Percentiles rank a stretch among this genome's conserved stretches.
Evolutionary conservation across 2,113 vertebrate genomes (phyloP).

Genomic region (Sphyrna mokarran): DNA sequence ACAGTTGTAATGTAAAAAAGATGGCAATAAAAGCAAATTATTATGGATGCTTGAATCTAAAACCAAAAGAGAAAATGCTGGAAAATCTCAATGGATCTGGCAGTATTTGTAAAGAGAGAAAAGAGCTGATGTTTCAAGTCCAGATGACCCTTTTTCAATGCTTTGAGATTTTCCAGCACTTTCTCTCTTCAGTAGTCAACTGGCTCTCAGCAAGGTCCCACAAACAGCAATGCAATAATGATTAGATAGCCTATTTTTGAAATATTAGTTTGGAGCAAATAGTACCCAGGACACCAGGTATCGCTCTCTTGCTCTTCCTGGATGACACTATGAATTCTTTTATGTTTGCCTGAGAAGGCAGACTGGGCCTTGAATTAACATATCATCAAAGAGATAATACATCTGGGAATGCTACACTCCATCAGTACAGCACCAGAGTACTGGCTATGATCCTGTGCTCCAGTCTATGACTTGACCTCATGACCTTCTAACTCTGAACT

Average conservation of each 20-base stretch:
- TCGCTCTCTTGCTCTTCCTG: background rate
- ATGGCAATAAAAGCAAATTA: no score
- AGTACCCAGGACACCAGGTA: background rate
- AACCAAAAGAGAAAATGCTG: no score
- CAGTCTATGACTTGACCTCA: background rate
- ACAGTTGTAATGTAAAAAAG: background rate
- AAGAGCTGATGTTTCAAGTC: no score
- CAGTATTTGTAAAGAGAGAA: no score
- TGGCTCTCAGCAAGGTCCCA: background rate
- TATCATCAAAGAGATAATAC: background rate
- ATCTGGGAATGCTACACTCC: background rate
- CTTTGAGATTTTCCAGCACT: no score
- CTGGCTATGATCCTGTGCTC: background rate
- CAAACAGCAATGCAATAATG: background rate
- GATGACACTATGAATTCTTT: background rate
- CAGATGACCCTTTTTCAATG: no score
- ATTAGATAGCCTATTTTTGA: background rate
- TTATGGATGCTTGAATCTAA: no score
- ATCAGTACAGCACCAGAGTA: background rate
- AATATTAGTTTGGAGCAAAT: background rate
- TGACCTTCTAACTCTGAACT: background rate
- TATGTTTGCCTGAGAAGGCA: background rate
- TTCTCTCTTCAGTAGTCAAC: no score
- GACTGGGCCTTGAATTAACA: background rate
- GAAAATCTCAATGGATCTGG: no score